These are phyloP conservation scores for Agapornis roseicollis DNA, from an alignment of 2,113 vertebrate species.

Conservation along the genomic window DNA sequence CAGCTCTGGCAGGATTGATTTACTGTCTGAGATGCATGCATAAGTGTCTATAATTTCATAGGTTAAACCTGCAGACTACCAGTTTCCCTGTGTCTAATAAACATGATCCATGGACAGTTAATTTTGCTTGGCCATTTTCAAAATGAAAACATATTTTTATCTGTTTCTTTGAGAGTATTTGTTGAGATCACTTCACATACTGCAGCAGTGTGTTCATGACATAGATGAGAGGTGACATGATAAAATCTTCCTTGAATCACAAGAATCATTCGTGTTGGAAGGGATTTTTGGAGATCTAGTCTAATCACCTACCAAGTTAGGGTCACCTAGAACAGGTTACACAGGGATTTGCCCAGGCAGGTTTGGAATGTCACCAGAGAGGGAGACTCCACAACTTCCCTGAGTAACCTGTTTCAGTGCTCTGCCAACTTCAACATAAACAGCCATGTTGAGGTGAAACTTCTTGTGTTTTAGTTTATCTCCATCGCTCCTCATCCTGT, in stretches of 20 bases:
- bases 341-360: background rate
- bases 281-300: background rate
- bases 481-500: background rate
- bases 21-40: background rate
- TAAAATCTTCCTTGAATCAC: background rate
- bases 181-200: background rate
- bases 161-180: background rate
- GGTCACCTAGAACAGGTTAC: background rate
- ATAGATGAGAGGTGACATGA: background rate
- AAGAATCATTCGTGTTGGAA: background rate
- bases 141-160: conserved; percentile 21
- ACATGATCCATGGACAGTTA: conserved; percentile 10
- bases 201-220: background rate
- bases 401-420: background rate
- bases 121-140: conserved; percentile 42
- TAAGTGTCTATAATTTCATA: conserved; percentile 3
- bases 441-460: background rate
- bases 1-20: background rate
- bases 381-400: background rate
- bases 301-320: background rate
- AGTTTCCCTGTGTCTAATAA: conserved; percentile 14
- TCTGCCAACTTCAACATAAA: background rate
- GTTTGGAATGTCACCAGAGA: background rate
- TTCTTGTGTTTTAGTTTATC: background rate
- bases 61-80: background rate